phyloP scores from a whole-genome alignment of 2,888 invertebrate species.

The Trichacis sp. region DNA sequence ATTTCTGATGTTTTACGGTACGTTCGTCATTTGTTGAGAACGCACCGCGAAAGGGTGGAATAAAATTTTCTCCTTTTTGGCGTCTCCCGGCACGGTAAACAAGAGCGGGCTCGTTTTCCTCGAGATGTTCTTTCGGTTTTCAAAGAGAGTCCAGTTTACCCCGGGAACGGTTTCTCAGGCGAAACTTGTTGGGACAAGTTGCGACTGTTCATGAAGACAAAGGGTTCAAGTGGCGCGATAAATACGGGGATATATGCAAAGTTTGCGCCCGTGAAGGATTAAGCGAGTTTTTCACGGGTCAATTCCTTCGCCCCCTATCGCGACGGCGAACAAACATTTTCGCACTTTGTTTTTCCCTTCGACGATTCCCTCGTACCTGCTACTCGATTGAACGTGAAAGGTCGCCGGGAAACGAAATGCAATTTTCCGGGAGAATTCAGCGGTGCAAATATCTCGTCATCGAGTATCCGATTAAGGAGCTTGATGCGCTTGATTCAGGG shows the following conservation, averaged over 20 bases:
- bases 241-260: constrained; percentile 19
- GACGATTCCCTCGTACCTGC: constrained; percentile 21
- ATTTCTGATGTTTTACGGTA: no score
- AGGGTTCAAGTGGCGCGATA: constrained; percentile 5
- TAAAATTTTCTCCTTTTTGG: no score
- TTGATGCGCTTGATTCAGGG: neutral
- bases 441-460: neutral
- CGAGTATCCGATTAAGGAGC: neutral
- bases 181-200: neutral
- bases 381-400: constrained; percentile 33
- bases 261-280: constrained; percentile 25
- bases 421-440: constrained; percentile 29
- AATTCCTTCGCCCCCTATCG: constrained; percentile 16
- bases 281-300: constrained; percentile 25
- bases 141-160: no score
- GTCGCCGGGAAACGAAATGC: constrained; percentile 23
- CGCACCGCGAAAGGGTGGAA: no score
- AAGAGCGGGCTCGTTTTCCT: no score
- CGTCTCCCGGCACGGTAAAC: no score
- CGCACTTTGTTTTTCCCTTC: constrained; percentile 27
- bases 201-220: neutral
- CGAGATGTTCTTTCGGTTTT: no score
- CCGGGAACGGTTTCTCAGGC: neutral
- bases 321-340: constrained; percentile 30
- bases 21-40: no score